A percentile compares a stretch with the other conserved stretches of the same genome.
These are phyloP conservation scores for Sphyrna mokarran DNA, from an alignment of 2,113 vertebrate genomes.

Conservation along the genomic window DNA sequence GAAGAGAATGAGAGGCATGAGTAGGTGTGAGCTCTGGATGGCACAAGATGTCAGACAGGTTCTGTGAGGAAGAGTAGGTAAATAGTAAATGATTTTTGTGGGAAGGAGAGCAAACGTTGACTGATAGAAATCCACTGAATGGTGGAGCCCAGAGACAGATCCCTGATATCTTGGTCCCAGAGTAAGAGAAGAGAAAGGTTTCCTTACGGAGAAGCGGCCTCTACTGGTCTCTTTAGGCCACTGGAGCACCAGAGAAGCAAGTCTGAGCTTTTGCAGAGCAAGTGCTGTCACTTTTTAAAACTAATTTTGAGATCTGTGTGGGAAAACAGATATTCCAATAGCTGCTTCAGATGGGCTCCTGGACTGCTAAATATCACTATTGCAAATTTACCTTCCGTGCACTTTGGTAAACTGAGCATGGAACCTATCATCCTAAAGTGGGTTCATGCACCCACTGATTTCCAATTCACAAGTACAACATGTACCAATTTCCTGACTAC, in stretches of 20 bases:
- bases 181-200: not conserved
- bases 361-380: not conserved
- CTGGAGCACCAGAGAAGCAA: not conserved
- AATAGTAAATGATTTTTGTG: not conserved
- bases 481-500: not conserved
- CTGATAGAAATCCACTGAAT: not conserved
- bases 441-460: not conserved
- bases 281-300: not conserved
- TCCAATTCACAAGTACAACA: not conserved
- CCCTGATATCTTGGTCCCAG: not conserved
- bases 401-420: too few species aligned
- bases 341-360: not conserved
- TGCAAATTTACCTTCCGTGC: not conserved
- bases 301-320: not conserved
- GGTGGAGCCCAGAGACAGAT: not conserved
- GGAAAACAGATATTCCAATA: not conserved
- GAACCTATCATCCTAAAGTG: too few species aligned
- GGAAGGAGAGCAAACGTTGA: not conserved
- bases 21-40: not conserved
- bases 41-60: not conserved
- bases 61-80: too few species aligned
- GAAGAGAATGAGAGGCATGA: not conserved
- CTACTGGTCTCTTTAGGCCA: not conserved
- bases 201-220: not conserved
- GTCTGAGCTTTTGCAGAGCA: not conserved